These are phyloP conservation scores for Amphiprion clarkii DNA, from an alignment of 2,797 vertebrate genomes.

Conservation along the genomic window DNA sequence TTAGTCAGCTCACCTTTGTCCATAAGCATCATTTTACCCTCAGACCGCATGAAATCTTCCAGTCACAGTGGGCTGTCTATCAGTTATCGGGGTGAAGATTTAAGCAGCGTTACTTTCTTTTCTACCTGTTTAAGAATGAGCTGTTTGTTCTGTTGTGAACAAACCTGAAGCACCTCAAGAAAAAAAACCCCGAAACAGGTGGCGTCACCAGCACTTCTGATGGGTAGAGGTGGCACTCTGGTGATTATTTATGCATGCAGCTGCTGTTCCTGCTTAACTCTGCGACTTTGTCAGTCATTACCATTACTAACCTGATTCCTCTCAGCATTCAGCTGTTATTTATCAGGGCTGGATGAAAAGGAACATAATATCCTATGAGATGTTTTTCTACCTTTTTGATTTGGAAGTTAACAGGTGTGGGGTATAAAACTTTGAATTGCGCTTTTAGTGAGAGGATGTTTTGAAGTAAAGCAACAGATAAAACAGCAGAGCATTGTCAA, in stretches of 20 bases:
- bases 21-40: background rate
- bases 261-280: slow-evolving; percentile 22
- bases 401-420: slow-evolving; percentile 32
- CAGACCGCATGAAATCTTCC: background rate
- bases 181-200: slow-evolving; percentile 25
- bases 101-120: slow-evolving; percentile 20
- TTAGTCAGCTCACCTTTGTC: background rate
- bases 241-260: slow-evolving; percentile 48
- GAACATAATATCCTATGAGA: slow-evolving; percentile 12
- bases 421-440: slow-evolving; percentile 27
- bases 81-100: slow-evolving; percentile 5
- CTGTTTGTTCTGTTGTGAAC: slow-evolving; percentile 14
- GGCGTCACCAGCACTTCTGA: slow-evolving; percentile 8
- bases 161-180: slow-evolving; percentile 9
- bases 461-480: slow-evolving; percentile 28
- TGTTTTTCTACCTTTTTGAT: slow-evolving; percentile 1
- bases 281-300: slow-evolving; percentile 39
- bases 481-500: slow-evolving; percentile 6
- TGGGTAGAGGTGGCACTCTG: slow-evolving; percentile 1
- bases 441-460: slow-evolving; percentile 51
- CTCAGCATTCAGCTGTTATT: slow-evolving; percentile 32
- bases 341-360: slow-evolving; percentile 22
- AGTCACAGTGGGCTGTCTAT: background rate
- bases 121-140: slow-evolving; percentile 16
- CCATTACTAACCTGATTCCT: slow-evolving; percentile 28